A percentile compares a stretch with the other conserved stretches of the same genome.
Conservation (phyloP, 2,888 invertebrate species). For the Sicus ferrugineus region DNA sequence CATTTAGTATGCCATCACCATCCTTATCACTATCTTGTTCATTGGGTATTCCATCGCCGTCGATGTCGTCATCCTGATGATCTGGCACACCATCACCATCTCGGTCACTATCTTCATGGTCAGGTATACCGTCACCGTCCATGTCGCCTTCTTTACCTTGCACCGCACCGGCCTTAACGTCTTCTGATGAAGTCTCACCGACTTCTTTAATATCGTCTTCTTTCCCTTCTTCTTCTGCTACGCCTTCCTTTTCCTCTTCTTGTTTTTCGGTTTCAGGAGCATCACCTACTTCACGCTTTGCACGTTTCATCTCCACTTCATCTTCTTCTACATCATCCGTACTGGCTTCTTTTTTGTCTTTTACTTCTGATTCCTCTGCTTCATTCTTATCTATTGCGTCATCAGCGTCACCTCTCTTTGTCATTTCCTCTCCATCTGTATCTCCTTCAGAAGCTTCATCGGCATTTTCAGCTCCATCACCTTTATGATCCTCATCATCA, state of each 20-base stretch:
- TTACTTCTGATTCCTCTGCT: constrained; percentile 52
- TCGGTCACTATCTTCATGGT: constrained; percentile 49
- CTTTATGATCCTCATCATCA: constrained; percentile 47
- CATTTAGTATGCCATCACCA: constrained; percentile 51
- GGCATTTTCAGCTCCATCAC: constrained; percentile 24
- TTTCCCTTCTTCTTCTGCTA: constrained; percentile 42
- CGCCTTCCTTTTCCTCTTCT: constrained; percentile 51
- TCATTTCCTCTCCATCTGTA: background rate
- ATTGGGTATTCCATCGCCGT: constrained; percentile 48
- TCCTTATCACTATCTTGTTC: constrained; percentile 46
- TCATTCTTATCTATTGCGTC: constrained; percentile 62
- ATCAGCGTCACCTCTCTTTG: constrained; percentile 2
- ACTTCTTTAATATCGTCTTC: constrained; percentile 46
- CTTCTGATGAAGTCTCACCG: constrained; percentile 49
- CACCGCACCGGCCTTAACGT: constrained; percentile 47
- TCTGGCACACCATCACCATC: constrained; percentile 65
- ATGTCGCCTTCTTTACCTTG: constrained; percentile 50
- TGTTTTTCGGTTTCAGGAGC: constrained; percentile 44
- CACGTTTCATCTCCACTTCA: background rate
- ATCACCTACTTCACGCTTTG: constrained; percentile 46
- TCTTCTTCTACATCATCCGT: constrained; percentile 30
- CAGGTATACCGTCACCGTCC: constrained; percentile 49
- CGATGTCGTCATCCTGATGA: constrained; percentile 64
- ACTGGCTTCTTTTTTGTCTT: background rate
- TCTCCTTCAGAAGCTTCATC: constrained; percentile 41